Conservation (phyloP, 2,113 vertebrate genomes). For the Orycteropus afer region DNA sequence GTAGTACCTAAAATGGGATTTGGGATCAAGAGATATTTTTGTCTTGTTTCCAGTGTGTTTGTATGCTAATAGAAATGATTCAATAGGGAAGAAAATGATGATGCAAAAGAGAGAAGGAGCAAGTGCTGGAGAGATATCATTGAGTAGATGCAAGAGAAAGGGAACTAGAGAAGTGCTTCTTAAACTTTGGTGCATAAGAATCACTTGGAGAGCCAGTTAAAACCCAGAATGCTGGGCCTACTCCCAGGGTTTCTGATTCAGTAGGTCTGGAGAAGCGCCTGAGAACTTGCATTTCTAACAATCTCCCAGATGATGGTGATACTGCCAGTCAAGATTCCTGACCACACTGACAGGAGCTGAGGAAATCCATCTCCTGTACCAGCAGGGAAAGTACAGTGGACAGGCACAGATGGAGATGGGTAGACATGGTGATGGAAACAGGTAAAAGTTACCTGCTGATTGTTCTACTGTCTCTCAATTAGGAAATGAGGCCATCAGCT, state of each 20-base stretch:
- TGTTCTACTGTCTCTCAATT: not conserved
- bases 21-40: not conserved
- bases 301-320: not conserved
- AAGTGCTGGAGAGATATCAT: not conserved
- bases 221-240: not conserved
- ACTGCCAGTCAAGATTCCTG: not conserved
- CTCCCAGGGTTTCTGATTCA: not conserved
- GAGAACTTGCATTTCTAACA: not conserved
- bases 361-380: not conserved
- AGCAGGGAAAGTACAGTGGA: not conserved
- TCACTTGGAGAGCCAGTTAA: not conserved
- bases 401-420: not conserved
- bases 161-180: not conserved
- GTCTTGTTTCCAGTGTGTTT: not conserved
- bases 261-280: not conserved
- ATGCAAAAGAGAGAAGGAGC: not conserved
- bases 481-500: not conserved
- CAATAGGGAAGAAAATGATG: no score
- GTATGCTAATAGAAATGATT: not conserved
- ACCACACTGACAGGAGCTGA: not conserved
- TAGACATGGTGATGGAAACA: accelerated
- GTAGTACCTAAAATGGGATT: not conserved
- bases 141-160: not conserved
- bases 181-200: not conserved
- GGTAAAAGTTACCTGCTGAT: not conserved